These are phyloP conservation scores for Neolamprologus hecqui DNA, from an alignment of 2,113 vertebrate genomes.

Conservation along the genomic window DNA sequence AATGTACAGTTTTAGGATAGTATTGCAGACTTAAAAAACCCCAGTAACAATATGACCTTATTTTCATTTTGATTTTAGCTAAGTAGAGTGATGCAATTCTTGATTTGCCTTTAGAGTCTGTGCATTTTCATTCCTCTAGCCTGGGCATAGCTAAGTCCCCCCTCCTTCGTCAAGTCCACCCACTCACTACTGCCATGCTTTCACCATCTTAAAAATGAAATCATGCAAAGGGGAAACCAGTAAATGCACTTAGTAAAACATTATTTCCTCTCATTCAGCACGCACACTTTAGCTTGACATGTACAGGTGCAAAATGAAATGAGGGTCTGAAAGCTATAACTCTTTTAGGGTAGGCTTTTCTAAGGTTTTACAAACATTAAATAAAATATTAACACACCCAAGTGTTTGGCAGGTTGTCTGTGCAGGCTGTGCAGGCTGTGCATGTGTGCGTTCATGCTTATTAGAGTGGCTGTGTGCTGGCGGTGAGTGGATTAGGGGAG, in stretches of 20 bases:
- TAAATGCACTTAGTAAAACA: background rate
- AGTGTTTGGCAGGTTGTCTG: background rate
- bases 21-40: background rate
- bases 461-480: background rate
- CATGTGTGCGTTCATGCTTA: background rate
- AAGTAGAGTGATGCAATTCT: background rate
- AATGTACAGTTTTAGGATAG: background rate
- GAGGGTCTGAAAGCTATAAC: background rate
- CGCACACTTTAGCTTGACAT: background rate
- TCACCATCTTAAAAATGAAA: background rate
- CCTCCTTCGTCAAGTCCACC: slow-evolving; percentile 13
- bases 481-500: background rate
- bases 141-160: background rate
- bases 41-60: background rate
- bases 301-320: background rate
- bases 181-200: slow-evolving; percentile 10
- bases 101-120: background rate
- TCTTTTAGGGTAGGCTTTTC: background rate
- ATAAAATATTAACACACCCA: background rate
- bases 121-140: background rate
- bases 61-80: background rate
- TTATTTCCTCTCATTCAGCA: background rate
- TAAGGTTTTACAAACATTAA: background rate
- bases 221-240: background rate
- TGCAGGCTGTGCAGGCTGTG: background rate